Base-by-base conservation (phyloP, 2,888 invertebrate species). In the Hecatera dysodea region DNA sequence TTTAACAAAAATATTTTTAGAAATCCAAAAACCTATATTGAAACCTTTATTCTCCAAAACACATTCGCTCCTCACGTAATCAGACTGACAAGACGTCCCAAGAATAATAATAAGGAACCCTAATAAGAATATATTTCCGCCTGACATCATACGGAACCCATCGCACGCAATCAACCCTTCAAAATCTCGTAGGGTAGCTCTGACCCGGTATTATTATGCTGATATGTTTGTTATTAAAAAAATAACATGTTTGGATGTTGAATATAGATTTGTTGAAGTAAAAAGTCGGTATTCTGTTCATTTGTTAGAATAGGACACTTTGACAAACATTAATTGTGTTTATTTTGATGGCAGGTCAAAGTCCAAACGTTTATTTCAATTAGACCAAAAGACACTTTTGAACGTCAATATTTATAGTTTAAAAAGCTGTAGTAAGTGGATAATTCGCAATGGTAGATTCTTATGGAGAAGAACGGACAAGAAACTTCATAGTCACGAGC, bases 51-150 rank as follows among this genome's bases (percentile, higher is more conserved):
- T 15, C 15, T 17, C 59, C 60, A 27, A 33, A 44, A 53, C 36
- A 46, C 55, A 27, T 46, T 55, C 24, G 4, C 15, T 42, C 22
- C 56, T 48, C 27, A 48, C 66, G 68, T 67, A 67, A 74, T 63
- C 67, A 66, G 53, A 62, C 44, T 29, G 67, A 66, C 57, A 65
- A 17, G 17, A 61, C 57, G 56, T 57, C n/a, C 53, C 46, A 29
- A 60, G 63, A 65, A 69, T 68, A 27, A 64, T 66, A 78, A 75
- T 75, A 69, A 72, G 57, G 59, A 61, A 71, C 79, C 81, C 71
- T 64, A 73, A 81, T 83, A 81, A 77, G 77, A 76, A 79, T 80
- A 73, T 64, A 72, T 80, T 71, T 83, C 75, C 77, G 67, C 77
- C 42, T 77, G 81, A 83, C 75, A 59, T 71, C 71, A 64, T 66